phyloP scores from a whole-genome alignment of 2,888 invertebrate species.

The Chymomyza amoena region DNA sequence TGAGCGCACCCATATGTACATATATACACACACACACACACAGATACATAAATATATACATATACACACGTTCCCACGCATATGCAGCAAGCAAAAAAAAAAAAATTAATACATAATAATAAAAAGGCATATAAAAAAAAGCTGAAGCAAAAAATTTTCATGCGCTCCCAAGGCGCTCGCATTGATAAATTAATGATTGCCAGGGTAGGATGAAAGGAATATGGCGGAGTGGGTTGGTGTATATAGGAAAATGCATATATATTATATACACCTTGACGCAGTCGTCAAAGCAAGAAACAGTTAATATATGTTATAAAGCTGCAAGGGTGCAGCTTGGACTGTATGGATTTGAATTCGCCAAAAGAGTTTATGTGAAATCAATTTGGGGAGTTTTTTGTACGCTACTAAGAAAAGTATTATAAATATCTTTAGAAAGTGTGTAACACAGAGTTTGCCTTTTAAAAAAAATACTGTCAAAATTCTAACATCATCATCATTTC shows the following conservation, averaged over 20 bases:
- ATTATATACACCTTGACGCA: not conserved
- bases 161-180: constrained; percentile 63
- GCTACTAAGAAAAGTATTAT: not conserved
- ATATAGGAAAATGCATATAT: not conserved
- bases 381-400: constrained; percentile 40
- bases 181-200: constrained; percentile 74
- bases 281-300: constrained; percentile 16
- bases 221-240: not conserved
- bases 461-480: no score
- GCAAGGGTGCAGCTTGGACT: constrained; percentile 27
- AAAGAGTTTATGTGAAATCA: constrained; percentile 61
- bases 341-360: not conserved
- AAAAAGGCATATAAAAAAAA: constrained; percentile 65
- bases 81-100: constrained; percentile 44
- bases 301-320: constrained; percentile 30
- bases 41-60: constrained; percentile 10
- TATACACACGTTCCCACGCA: not conserved
- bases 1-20: constrained; percentile 3
- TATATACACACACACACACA: not conserved
- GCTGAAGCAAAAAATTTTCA: constrained; percentile 55
- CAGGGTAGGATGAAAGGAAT: not conserved
- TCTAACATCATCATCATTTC: no score
- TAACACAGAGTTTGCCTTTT: not conserved
- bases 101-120: constrained; percentile 64
- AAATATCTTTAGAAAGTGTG: not conserved